phyloP scores from a whole-genome alignment of 2,888 invertebrate species.

The Apodemia zela region DNA sequence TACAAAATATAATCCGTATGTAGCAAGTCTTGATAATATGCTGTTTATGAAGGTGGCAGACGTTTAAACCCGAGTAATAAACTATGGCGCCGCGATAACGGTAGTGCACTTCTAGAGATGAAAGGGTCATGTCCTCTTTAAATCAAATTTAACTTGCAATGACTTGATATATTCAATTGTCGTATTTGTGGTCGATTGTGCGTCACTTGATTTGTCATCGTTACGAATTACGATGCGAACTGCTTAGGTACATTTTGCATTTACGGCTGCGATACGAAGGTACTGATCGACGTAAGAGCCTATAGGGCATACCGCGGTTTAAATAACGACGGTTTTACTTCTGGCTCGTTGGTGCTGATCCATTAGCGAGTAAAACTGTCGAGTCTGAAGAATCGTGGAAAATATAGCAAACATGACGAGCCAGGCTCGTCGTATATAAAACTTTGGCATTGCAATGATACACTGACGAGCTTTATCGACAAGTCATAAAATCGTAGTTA shows the following conservation, averaged over 20 bases:
- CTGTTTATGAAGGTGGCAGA: not conserved
- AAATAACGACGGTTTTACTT: no score
- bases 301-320: no score
- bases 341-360: no score
- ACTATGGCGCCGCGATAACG: slow-evolving; percentile 2
- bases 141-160: slow-evolving; percentile 24
- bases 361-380: no score
- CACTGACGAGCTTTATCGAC: no score
- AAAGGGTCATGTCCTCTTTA: slow-evolving; percentile 26
- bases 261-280: no score
- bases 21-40: not conserved
- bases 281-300: no score
- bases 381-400: no score
- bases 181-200: slow-evolving; percentile 20
- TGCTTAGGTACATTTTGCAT: not conserved
- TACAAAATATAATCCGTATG: not conserved
- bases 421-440: no score
- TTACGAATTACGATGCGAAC: slow-evolving; percentile 11
- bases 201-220: slow-evolving; percentile 7
- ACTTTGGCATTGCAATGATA: no score
- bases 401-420: no score
- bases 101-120: slow-evolving; percentile 17
- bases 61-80: not conserved
- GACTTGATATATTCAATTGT: slow-evolving; percentile 39
- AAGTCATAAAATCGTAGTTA: no score